These are phyloP conservation scores for Cryptus armator DNA, from an alignment of 2,888 invertebrate genomes.

Conservation along the genomic window DNA sequence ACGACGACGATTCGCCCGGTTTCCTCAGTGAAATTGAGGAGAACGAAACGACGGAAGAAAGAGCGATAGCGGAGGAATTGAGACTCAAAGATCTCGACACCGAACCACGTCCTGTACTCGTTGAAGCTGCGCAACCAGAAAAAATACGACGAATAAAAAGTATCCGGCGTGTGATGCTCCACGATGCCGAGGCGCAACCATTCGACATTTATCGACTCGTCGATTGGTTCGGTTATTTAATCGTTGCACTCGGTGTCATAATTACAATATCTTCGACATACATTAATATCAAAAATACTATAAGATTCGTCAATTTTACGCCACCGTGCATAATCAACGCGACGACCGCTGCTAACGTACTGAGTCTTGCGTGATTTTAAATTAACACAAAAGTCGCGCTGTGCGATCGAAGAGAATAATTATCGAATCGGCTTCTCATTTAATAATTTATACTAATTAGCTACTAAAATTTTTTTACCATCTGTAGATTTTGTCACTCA, in stretches of 20 bases:
- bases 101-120: constrained; percentile 64
- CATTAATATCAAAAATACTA: constrained; percentile 89
- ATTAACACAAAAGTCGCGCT: not conserved
- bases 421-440: not conserved
- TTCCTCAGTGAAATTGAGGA: constrained; percentile 68
- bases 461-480: not conserved
- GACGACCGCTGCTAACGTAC: constrained; percentile 48
- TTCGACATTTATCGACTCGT: constrained; percentile 71
- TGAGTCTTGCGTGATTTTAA: constrained; percentile 45
- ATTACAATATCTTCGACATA: constrained; percentile 91
- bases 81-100: constrained; percentile 12
- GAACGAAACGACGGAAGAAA: constrained; percentile 19
- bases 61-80: constrained; percentile 27
- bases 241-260: constrained; percentile 88
- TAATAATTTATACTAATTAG: constrained; percentile 18
- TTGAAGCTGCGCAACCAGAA: constrained; percentile 74
- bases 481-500: not conserved
- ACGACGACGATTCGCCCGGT: constrained; percentile 74
- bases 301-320: constrained; percentile 89
- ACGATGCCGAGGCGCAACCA: not conserved
- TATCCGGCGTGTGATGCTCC: constrained; percentile 18
- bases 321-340: constrained; percentile 91
- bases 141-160: constrained; percentile 47
- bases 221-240: constrained; percentile 87
- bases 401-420: not conserved